phyloP scores from a whole-genome alignment of 1,140 invertebrate genomes.

The Drosophila ogumai region DNA sequence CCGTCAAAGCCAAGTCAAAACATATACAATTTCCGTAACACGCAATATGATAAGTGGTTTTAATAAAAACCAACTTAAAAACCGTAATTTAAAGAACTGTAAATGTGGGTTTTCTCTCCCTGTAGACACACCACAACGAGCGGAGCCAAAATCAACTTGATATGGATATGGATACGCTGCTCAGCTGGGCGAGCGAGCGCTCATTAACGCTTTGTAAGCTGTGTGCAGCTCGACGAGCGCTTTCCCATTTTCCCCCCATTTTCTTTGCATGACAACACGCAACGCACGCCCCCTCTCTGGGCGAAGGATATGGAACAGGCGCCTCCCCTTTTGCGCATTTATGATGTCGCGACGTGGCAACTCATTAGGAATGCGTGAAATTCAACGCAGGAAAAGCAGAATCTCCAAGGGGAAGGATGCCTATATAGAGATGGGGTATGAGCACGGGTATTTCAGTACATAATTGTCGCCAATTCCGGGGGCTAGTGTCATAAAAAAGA shows the following conservation, averaged over 20 bases:
- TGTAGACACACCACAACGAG: not conserved
- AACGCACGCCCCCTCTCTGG: conserved; percentile 24
- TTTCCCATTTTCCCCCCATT: conserved; percentile 13
- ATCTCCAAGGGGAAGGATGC: not conserved
- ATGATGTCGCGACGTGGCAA: conserved; percentile 53
- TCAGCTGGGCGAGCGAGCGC: conserved; percentile 33
- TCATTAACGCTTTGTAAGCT: conserved; percentile 63
- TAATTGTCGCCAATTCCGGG: conserved; percentile 37
- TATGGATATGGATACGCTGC: conserved; percentile 51
- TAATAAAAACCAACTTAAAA: conserved; percentile 17
- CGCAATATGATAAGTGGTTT: conserved; percentile 15
- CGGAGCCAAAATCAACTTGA: conserved; percentile 54
- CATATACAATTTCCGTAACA: not conserved
- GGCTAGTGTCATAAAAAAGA: conserved; percentile 15
- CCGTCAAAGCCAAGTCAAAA: not conserved
- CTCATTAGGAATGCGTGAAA: conserved; percentile 74
- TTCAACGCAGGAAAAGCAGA: conserved; percentile 29
- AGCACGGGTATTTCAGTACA: conserved; percentile 7
- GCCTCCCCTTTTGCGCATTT: conserved; percentile 38
- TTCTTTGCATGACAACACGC: conserved; percentile 68
- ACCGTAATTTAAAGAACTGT: conserved; percentile 4
- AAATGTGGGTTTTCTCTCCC: conserved; percentile 8
- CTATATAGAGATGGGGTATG: no score
- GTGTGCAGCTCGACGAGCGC: conserved; percentile 63
- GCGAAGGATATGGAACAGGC: not conserved